Conservation (phyloP, 2,888 invertebrate genomes). For the Drosophila gaucha region DNA sequence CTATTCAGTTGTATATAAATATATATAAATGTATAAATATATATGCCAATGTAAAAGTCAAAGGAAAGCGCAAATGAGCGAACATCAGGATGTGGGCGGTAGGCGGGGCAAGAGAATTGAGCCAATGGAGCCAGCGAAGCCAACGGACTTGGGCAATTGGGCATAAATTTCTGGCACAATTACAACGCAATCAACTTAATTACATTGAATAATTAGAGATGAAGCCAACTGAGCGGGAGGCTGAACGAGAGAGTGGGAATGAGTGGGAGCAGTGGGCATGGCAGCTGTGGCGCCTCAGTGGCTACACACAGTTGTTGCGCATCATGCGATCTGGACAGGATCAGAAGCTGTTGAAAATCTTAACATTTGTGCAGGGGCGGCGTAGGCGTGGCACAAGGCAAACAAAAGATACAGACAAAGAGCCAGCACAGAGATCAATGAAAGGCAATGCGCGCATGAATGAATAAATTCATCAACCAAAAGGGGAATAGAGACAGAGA, state of each 20-base stretch:
- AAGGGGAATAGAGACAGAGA: background rate
- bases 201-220: slow-evolving; percentile 77
- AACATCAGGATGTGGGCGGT: background rate
- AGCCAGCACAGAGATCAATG: slow-evolving; percentile 59
- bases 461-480: slow-evolving; percentile 52
- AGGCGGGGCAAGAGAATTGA: background rate
- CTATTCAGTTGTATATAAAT: slow-evolving; percentile 4
- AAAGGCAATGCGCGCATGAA: slow-evolving; percentile 49
- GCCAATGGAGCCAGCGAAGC: slow-evolving; percentile 23
- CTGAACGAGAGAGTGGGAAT: background rate
- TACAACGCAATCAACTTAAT: slow-evolving; percentile 75
- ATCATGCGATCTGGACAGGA: slow-evolving; percentile 20
- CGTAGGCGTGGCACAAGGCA: slow-evolving; percentile 28
- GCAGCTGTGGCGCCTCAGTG: background rate
- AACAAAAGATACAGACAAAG: slow-evolving; percentile 39
- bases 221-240: slow-evolving; percentile 22
- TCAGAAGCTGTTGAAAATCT: slow-evolving; percentile 21
- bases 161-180: slow-evolving; percentile 75
- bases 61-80: slow-evolving; percentile 28
- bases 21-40: slow-evolving; percentile 13
- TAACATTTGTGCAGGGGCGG: slow-evolving; percentile 3
- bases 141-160: slow-evolving; percentile 58
- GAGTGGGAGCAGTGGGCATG: no score
- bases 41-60: slow-evolving; percentile 6
- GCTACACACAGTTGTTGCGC: slow-evolving; percentile 1